Evolutionary conservation across 2,888 invertebrate species (phyloP).

Genomic region (Lycia hirtaria): DNA sequence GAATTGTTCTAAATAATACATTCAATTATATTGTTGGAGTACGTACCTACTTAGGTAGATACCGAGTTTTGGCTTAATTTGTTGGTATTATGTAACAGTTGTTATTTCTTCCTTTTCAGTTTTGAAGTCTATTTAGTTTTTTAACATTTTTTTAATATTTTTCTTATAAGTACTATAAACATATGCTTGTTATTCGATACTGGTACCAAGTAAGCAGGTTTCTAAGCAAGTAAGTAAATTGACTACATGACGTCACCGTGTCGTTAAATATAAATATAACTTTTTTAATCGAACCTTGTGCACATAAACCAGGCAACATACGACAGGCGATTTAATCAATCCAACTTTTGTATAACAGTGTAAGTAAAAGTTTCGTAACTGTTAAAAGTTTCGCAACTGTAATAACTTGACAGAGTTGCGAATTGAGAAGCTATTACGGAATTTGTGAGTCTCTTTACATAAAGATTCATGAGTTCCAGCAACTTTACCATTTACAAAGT

Average conservation of each 20-base stretch:
- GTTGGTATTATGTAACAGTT: too few relatives aligned
- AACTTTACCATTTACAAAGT: conserved; percentile 45
- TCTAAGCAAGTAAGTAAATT: background rate
- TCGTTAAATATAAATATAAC: background rate
- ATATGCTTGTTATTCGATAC: too few relatives aligned
- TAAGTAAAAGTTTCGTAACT: conserved; percentile 44
- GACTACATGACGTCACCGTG: too few relatives aligned
- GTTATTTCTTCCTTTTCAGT: too few relatives aligned
- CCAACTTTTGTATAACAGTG: conserved; percentile 39
- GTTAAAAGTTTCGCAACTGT: conserved; percentile 47
- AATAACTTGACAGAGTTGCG: conserved; percentile 48
- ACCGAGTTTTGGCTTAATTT: too few relatives aligned
- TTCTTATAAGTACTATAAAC: too few relatives aligned
- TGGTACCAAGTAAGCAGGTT: background rate
- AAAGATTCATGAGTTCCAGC: conserved; percentile 53
- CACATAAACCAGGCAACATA: background rate
- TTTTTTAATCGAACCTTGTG: background rate
- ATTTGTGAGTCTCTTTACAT: conserved; percentile 58
- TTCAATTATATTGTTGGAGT: too few relatives aligned
- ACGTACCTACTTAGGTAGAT: too few relatives aligned
- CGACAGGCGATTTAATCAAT: conserved; percentile 38
- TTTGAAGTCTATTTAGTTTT: too few relatives aligned
- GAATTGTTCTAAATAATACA: too few relatives aligned
- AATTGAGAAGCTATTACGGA: conserved; percentile 60
- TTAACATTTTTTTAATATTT: too few relatives aligned